Conservation (phyloP, 2,888 invertebrate genomes). For the Boloria selene region DNA sequence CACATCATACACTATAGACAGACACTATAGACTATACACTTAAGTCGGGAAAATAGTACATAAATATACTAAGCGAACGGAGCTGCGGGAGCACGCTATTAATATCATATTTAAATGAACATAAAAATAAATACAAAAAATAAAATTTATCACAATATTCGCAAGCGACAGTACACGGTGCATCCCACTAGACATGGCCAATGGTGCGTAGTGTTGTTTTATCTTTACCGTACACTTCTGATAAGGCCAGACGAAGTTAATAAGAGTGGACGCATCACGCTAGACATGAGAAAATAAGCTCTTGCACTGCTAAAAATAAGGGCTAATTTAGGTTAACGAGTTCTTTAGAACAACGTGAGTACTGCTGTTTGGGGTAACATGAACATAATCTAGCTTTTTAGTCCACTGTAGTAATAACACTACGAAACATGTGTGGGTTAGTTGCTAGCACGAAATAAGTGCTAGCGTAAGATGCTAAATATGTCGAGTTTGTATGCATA, state of each 20-base stretch:
- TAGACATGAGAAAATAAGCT: slow-evolving; percentile 55
- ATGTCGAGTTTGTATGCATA: slow-evolving; percentile 44
- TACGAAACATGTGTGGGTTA: slow-evolving; percentile 55
- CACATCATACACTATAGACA: too few relatives aligned
- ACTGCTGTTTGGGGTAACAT: slow-evolving; percentile 53
- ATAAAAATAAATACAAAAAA: too few relatives aligned
- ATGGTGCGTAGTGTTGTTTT: slow-evolving; percentile 66
- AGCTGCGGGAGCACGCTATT: too few relatives aligned
- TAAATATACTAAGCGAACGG: too few relatives aligned
- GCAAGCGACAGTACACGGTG: slow-evolving; percentile 62
- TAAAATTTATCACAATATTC: slow-evolving; percentile 33
- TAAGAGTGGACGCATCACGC: slow-evolving; percentile 63
- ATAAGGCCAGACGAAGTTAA: slow-evolving; percentile 76
- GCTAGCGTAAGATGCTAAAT: slow-evolving; percentile 41
- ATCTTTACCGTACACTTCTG: slow-evolving; percentile 77
- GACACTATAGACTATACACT: too few relatives aligned
- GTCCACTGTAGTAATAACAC: slow-evolving; percentile 47
- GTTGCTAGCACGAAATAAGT: slow-evolving; percentile 40
- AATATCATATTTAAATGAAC: too few relatives aligned
- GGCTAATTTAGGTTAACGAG: slow-evolving; percentile 56
- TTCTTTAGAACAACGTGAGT: slow-evolving; percentile 49
- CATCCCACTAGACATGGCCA: slow-evolving; percentile 62
- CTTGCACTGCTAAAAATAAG: slow-evolving; percentile 54
- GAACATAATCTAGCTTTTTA: slow-evolving; percentile 60
- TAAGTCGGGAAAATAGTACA: too few relatives aligned